phyloP scores from a whole-genome alignment of 2,113 vertebrate species.

The Pleuronectes platessa region DNA sequence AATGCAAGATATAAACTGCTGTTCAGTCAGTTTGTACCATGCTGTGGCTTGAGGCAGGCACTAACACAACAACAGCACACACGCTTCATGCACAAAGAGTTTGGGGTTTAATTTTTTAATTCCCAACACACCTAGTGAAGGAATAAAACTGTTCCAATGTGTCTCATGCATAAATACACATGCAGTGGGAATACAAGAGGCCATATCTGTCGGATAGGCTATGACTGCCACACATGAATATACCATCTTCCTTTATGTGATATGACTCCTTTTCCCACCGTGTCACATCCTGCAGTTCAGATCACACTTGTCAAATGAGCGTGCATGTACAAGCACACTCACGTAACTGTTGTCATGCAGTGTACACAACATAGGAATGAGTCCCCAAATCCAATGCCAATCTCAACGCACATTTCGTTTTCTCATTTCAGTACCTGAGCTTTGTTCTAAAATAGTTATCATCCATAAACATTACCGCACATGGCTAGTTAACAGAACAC shows the following conservation, averaged over 20 bases:
- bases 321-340: no score
- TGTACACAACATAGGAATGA: no score
- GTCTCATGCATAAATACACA: background rate
- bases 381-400: no score
- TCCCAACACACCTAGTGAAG: background rate
- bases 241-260: background rate
- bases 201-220: background rate
- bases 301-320: no score
- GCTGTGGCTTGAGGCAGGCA: background rate
- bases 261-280: no score
- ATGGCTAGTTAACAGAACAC: no score
- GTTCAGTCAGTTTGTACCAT: background rate
- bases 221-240: background rate
- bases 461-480: no score
- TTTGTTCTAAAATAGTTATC: no score
- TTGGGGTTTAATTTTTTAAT: background rate
- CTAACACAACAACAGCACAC: background rate
- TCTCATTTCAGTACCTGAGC: no score
- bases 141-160: background rate
- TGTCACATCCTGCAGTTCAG: no score
- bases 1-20: conserved; percentile 7
- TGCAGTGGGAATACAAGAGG: background rate
- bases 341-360: no score
- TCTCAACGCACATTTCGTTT: no score
- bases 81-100: background rate